Conservation (phyloP, 2,797 vertebrate genomes). For the Ptychobarbus kaznakovi region DNA sequence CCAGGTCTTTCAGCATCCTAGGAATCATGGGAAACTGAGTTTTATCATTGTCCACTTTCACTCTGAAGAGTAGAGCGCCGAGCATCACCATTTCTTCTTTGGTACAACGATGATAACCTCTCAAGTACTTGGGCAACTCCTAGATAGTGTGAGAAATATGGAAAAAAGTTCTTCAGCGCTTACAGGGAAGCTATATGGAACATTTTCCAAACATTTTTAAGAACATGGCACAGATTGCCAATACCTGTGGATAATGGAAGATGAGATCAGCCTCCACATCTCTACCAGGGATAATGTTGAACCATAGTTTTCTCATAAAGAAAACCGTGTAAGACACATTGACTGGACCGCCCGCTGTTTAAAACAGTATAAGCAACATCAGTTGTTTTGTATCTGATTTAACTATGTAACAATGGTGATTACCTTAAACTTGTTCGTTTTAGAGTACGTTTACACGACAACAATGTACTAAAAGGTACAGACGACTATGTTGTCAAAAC, state of each 20-base stretch:
- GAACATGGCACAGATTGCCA: constrained; percentile 56
- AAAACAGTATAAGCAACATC: constrained; percentile 1
- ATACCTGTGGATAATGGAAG: constrained; percentile 96
- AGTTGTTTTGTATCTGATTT: neutral
- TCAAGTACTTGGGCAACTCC: constrained; percentile 95
- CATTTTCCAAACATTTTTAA: neutral
- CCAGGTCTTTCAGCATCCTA: constrained; percentile 89
- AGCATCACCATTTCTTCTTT: constrained; percentile 88
- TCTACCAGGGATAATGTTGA: constrained; percentile 88
- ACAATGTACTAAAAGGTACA: neutral
- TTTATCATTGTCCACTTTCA: constrained; percentile 80
- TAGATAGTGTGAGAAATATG: constrained; percentile 60
- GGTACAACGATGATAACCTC: constrained; percentile 89
- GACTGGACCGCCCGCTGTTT: constrained; percentile 71
- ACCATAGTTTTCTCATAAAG: constrained; percentile 98
- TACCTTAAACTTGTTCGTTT: neutral
- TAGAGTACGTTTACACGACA: neutral
- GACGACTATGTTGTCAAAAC: neutral
- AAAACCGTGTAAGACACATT: constrained; percentile 84
- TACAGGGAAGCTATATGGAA: neutral
- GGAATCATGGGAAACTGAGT: constrained; percentile 80
- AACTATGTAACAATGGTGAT: neutral
- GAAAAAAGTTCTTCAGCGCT: neutral
- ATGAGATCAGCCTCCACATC: constrained; percentile 88
- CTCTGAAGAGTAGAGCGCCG: constrained; percentile 88